Evolutionary conservation across 1,140 invertebrate genomes (phyloP).

Genomic region (Acromyrmex heyeri): DNA sequence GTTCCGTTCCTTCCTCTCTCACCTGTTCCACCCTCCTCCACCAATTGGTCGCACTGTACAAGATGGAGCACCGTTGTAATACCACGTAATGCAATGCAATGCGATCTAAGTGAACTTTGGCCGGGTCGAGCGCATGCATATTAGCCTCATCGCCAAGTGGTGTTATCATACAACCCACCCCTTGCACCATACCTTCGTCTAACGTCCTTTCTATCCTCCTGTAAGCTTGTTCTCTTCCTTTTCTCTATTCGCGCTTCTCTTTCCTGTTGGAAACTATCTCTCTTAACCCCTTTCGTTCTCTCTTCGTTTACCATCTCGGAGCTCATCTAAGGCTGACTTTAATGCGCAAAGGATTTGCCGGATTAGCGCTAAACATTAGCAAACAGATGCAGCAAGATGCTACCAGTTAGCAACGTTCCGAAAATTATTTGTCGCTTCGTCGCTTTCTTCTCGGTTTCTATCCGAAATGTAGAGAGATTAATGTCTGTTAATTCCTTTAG

Average conservation of each 20-base stretch:
- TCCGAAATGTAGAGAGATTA: not conserved
- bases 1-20: slow-evolving; percentile 26
- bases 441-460: slow-evolving; percentile 48
- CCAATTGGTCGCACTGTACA: slow-evolving; percentile 1
- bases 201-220: not conserved
- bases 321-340: slow-evolving; percentile 77
- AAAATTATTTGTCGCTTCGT: slow-evolving; percentile 80
- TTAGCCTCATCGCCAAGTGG: slow-evolving; percentile 77
- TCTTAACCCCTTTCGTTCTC: slow-evolving; percentile 56
- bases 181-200: slow-evolving; percentile 16
- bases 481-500: not conserved
- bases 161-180: slow-evolving; percentile 60
- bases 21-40: slow-evolving; percentile 1
- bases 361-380: slow-evolving; percentile 80
- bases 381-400: slow-evolving; percentile 76
- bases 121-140: slow-evolving; percentile 77
- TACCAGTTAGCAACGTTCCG: slow-evolving; percentile 70
- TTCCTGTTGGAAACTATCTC: slow-evolving; percentile 44
- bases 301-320: slow-evolving; percentile 56
- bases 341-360: slow-evolving; percentile 79
- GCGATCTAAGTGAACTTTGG: slow-evolving; percentile 79
- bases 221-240: slow-evolving; percentile 40
- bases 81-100: slow-evolving; percentile 76
- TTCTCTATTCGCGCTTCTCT: slow-evolving; percentile 23
- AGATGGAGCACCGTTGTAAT: slow-evolving; percentile 73